phyloP scores from a whole-genome alignment of 2,888 invertebrate genomes.

The Macaria notata region DNA sequence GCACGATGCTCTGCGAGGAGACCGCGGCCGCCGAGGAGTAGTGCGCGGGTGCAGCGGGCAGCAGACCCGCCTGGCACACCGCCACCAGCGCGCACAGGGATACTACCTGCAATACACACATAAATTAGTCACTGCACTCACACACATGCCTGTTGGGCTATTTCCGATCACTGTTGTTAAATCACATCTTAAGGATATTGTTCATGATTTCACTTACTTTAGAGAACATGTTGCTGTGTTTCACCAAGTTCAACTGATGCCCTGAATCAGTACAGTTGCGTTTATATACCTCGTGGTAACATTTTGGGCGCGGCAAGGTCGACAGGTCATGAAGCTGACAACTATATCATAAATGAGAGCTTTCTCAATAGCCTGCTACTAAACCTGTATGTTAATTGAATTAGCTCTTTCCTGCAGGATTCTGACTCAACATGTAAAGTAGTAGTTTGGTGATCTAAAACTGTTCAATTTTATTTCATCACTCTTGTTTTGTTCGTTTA shows the following conservation, averaged over 20 bases:
- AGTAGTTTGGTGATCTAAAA: too few relatives aligned
- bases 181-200: neutral
- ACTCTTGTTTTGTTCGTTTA: too few relatives aligned
- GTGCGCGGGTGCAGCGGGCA: constrained; percentile 64
- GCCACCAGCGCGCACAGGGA: constrained; percentile 65
- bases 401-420: too few relatives aligned
- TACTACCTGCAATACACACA: constrained; percentile 49
- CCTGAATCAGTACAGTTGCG: constrained; percentile 41
- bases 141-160: too few relatives aligned
- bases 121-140: too few relatives aligned
- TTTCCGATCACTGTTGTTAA: too few relatives aligned
- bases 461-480: too few relatives aligned
- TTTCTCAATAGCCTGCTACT: constrained; percentile 20
- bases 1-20: constrained; percentile 61
- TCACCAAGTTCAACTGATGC: constrained; percentile 60
- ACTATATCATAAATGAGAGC: constrained; percentile 29
- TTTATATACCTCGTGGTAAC: constrained; percentile 59
- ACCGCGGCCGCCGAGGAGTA: constrained; percentile 66
- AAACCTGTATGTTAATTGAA: neutral
- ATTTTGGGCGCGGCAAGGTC: constrained; percentile 66
- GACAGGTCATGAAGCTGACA: constrained; percentile 57
- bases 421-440: too few relatives aligned
- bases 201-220: constrained; percentile 64
- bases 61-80: constrained; percentile 63
- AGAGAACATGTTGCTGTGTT: constrained; percentile 61